phyloP scores from a whole-genome alignment of 2,113 vertebrate genomes.

The Antennarius striatus region DNA sequence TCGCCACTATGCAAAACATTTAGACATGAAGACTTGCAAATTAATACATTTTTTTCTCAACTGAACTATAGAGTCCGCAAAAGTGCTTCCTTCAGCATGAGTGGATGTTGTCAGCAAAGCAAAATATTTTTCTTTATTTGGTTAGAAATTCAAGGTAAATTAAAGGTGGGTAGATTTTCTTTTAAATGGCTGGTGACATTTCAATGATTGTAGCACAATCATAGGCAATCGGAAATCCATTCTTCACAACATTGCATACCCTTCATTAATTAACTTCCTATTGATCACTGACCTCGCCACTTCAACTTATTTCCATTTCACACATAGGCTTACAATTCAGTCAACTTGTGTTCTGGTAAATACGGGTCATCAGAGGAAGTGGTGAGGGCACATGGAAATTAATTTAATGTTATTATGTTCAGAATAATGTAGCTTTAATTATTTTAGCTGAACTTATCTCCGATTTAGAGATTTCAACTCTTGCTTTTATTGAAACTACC shows the following conservation, averaged over 20 bases:
- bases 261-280: constrained; percentile 81
- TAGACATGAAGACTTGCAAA: background rate
- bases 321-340: constrained; percentile 50
- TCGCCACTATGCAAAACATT: background rate
- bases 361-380: constrained; percentile 17
- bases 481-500: constrained; percentile 21
- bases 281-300: constrained; percentile 74
- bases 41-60: constrained; percentile 5
- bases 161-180: constrained; percentile 34
- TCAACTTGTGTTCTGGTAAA: constrained; percentile 33
- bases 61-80: background rate
- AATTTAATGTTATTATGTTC: constrained; percentile 16
- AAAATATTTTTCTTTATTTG: constrained; percentile 31
- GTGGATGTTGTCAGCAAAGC: constrained; percentile 6
- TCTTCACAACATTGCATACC: constrained; percentile 67
- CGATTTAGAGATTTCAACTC: constrained; percentile 4
- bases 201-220: constrained; percentile 66
- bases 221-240: constrained; percentile 75
- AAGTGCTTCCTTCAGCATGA: background rate
- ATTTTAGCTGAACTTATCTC: background rate
- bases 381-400: constrained; percentile 35
- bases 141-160: constrained; percentile 47
- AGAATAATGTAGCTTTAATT: constrained; percentile 24
- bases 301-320: constrained; percentile 70
- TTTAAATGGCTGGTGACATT: constrained; percentile 59